These are phyloP conservation scores for Potamilus streckersoni DNA, from an alignment of 1,140 invertebrate species.

Conservation along the genomic window DNA sequence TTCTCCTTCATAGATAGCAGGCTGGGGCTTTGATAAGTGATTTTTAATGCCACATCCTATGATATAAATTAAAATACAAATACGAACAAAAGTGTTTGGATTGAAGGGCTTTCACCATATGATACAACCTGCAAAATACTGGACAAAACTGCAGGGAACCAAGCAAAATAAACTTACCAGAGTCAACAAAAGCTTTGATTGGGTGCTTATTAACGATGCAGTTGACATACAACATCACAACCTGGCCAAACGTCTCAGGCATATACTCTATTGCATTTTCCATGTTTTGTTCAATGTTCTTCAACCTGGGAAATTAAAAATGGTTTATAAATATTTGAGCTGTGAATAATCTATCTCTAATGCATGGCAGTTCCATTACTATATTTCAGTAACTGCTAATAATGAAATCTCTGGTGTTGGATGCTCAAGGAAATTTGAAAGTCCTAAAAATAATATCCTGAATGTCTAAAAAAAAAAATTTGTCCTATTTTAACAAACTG, in stretches of 20 bases:
- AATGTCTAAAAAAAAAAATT: too few relatives aligned
- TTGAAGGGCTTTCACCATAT: too few relatives aligned
- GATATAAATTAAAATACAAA: too few relatives aligned
- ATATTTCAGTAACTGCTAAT: not conserved
- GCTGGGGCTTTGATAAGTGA: too few relatives aligned
- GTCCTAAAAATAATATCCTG: not conserved
- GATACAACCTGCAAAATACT: too few relatives aligned
- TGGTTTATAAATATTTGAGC: not conserved
- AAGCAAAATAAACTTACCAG: conserved; percentile 71
- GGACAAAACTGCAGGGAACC: too few relatives aligned
- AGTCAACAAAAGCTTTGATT: conserved; percentile 98
- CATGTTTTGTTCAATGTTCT: conserved; percentile 99
- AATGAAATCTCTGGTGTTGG: not conserved
- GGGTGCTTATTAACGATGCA: conserved; percentile 86
- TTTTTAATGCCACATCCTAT: too few relatives aligned
- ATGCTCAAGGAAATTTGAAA: not conserved
- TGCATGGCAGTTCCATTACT: not conserved
- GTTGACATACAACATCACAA: conserved; percentile 95
- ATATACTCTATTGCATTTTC: conserved; percentile 98
- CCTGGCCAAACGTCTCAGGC: conserved; percentile 97
- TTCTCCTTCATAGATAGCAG: too few relatives aligned
- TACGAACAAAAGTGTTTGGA: too few relatives aligned
- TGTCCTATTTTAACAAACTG: too few relatives aligned
- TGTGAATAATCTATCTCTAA: not conserved
- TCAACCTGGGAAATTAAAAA: conserved; percentile 71